Evolutionary conservation across 2,797 vertebrate genomes (phyloP), one percentile per base, ranked within the genome.

Genomic region (Trachops cirrhosus): DNA sequence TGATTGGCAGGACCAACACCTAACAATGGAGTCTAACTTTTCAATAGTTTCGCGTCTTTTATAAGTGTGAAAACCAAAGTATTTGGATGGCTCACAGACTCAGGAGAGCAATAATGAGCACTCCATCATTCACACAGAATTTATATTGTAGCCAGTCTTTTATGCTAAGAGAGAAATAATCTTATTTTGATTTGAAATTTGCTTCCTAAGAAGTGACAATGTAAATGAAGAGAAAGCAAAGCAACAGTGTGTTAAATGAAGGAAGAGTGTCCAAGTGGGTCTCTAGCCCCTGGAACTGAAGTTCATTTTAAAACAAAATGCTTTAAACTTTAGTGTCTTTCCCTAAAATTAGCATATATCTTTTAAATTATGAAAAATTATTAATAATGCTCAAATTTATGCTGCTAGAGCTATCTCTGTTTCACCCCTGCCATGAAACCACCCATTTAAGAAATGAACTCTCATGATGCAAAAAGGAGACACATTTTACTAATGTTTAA

Each of bases 121-220:
- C 5, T 64, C 11, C 48, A 59, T 68, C 89, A 92, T 52, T 95
- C 46, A 89, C 70, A 82, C 50, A 62, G 34, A 85, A 68, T 84
- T 86, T 92, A 75, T 39, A 57, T 86, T 62, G 32, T 41, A 89
- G 39, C 18, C 11, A 48, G 34, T 29, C 24, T 70, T 90, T 0
- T 59, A 52, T 44, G 44, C 46, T 46, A 90, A 78, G 50, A 32
- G 50, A 34, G 11, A 88, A 82, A 94, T 80, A 79, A 71, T 64
- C 83, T 96, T 78, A 70, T 74, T 92, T 95, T 64, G 32, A 94
- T 75, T 74, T 78, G 71, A n/a, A 74, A 29, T 19, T 86, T 24
- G 41, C 29, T 91, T 85, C 41, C 92, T 78, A 88, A 75, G 46
- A 79, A 89, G 64, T 75, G 18, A 57, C 91, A 89, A 92, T 71